Evolutionary conservation across 2,888 invertebrate genomes (phyloP).

Genomic region (Chorisops tibialis): DNA sequence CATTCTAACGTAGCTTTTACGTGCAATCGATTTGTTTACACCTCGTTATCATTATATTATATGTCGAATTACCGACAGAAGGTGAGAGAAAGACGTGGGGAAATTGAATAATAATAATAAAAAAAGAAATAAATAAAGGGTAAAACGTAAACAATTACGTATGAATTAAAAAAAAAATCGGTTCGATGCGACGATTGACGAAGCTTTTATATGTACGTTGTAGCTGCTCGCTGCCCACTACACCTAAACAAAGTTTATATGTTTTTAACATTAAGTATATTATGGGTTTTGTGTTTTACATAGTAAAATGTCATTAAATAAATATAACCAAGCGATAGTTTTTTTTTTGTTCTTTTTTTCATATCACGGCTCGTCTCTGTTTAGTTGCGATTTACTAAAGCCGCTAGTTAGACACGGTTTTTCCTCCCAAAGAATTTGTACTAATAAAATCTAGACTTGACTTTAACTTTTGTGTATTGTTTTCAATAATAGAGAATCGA

Average conservation of each 20-base stretch:
- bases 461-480: no score
- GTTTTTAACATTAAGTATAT: neutral
- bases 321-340: slow-evolving; percentile 7
- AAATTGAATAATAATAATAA: no score
- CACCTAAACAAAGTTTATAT: slow-evolving; percentile 2
- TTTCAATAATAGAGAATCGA: no score
- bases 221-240: neutral
- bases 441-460: no score
- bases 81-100: no score
- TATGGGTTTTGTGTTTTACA: slow-evolving; percentile 12
- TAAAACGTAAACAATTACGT: no score
- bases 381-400: slow-evolving; percentile 20
- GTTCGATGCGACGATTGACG: no score
- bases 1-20: neutral
- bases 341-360: neutral
- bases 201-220: no score
- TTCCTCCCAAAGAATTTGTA: no score
- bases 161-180: no score
- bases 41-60: neutral
- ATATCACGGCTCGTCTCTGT: neutral
- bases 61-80: no score
- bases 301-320: slow-evolving; percentile 7
- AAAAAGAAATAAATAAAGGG: no score
- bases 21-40: slow-evolving; percentile 10
- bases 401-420: slow-evolving; percentile 8